Percentiles rank a stretch among this genome's conserved stretches.
These are phyloP conservation scores for Melanotaenia maccullochi DNA, from an alignment of 2,797 vertebrate genomes.

Conservation along the genomic window DNA sequence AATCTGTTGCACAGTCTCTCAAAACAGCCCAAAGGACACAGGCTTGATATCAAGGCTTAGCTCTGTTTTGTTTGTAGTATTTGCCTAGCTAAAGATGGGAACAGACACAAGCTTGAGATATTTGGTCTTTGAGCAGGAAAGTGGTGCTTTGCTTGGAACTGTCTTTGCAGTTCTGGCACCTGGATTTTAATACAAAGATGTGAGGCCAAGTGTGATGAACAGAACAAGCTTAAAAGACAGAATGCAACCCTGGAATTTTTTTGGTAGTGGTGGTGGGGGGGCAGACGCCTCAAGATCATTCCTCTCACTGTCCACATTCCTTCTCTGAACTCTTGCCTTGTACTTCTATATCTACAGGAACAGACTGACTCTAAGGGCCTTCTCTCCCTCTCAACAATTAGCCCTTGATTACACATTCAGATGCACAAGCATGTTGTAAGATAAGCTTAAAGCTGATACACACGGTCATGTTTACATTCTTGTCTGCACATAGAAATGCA, in stretches of 20 bases:
- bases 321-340: conserved; percentile 36
- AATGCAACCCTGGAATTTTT: conserved; percentile 31
- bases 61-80: conserved; percentile 27
- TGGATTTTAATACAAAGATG: conserved; percentile 44
- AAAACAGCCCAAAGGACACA: not conserved
- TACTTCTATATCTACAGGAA: conserved; percentile 48
- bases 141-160: conserved; percentile 55
- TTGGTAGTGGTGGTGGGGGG: conserved; percentile 18
- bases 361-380: conserved; percentile 19
- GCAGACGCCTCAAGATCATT: conserved; percentile 37
- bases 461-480: conserved; percentile 21
- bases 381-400: conserved; percentile 39
- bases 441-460: conserved; percentile 23
- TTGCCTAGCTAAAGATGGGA: conserved; percentile 21
- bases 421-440: conserved; percentile 16
- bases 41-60: conserved; percentile 28
- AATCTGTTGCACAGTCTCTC: not conserved
- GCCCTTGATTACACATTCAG: conserved; percentile 17
- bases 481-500: conserved; percentile 5
- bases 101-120: conserved; percentile 8
- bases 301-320: conserved; percentile 38
- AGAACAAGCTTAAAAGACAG: conserved; percentile 41
- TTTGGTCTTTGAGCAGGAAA: conserved; percentile 28
- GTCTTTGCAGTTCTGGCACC: conserved; percentile 18
- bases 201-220: conserved; percentile 51